These are phyloP conservation scores for Silurus aristotelis DNA, from an alignment of 2,797 vertebrate species.

Conservation along the genomic window DNA sequence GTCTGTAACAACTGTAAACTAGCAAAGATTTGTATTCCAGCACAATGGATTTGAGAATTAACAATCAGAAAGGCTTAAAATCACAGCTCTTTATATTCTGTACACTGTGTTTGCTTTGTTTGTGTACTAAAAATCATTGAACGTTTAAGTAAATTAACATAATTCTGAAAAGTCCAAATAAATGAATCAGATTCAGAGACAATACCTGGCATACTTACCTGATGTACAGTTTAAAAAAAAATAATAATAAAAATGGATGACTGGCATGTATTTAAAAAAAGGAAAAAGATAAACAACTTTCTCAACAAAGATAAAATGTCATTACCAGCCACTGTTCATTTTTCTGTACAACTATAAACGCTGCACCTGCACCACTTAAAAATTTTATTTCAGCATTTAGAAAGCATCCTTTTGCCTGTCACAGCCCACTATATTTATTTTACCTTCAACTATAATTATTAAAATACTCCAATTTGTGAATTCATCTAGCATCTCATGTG, in stretches of 20 bases:
- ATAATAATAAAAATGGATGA: no score
- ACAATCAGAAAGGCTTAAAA: neutral
- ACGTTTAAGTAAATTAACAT: neutral
- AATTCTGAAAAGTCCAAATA: neutral
- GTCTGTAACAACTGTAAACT: slow-evolving; percentile 9
- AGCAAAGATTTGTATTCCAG: neutral
- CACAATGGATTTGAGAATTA: slow-evolving; percentile 5
- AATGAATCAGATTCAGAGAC: neutral
- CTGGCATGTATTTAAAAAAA: neutral
- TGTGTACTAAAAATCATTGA: neutral
- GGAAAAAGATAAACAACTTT: neutral
- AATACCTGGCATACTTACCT: neutral
- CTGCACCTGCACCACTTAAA: neutral
- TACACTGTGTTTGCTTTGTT: neutral
- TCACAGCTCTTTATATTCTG: neutral
- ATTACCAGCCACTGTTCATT: neutral
- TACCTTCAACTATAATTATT: neutral
- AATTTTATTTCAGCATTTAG: neutral
- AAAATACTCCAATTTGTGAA: neutral
- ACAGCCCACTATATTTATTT: neutral
- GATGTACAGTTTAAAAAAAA: neutral
- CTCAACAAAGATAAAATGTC: neutral
- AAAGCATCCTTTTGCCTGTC: neutral
- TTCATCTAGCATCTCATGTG: neutral
- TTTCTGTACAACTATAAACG: neutral